These are phyloP conservation scores for Synanthedon vespiformis DNA, from an alignment of 2,888 invertebrate species.

Conservation along the genomic window DNA sequence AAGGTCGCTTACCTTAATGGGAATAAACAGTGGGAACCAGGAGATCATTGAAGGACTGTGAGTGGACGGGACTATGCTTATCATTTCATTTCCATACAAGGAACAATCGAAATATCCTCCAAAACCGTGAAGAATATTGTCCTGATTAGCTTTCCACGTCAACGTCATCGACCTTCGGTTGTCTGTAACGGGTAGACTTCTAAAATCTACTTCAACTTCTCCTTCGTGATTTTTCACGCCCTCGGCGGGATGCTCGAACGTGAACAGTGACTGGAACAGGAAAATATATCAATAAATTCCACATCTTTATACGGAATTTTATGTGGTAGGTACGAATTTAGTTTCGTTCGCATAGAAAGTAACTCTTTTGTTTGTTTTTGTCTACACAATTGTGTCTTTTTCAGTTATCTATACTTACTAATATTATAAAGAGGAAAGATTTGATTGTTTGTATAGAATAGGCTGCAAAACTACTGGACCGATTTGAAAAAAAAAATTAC, in stretches of 20 bases:
- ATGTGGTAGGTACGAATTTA: slow-evolving; percentile 12
- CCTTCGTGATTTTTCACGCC: slow-evolving; percentile 74
- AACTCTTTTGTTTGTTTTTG: too few relatives aligned
- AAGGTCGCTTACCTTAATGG: slow-evolving; percentile 74
- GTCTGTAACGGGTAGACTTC: slow-evolving; percentile 75
- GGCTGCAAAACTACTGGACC: too few relatives aligned
- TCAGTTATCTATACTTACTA: too few relatives aligned
- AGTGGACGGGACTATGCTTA: slow-evolving; percentile 92
- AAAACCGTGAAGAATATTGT: slow-evolving; percentile 92
- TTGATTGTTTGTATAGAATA: too few relatives aligned
- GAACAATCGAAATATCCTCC: slow-evolving; percentile 95
- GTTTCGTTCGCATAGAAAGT: too few relatives aligned
- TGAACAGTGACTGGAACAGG: slow-evolving; percentile 76
- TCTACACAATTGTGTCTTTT: too few relatives aligned
- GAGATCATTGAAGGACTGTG: slow-evolving; percentile 95
- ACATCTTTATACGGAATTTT: too few relatives aligned
- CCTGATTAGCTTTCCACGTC: slow-evolving; percentile 77
- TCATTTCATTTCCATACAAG: slow-evolving; percentile 83
- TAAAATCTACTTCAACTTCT: slow-evolving; percentile 76
- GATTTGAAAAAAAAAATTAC: too few relatives aligned
- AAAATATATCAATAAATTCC: too few relatives aligned
- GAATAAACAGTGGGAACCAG: slow-evolving; percentile 98
- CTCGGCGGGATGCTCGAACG: slow-evolving; percentile 92
- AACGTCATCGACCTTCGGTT: slow-evolving; percentile 80
- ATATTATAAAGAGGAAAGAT: too few relatives aligned